phyloP scores from a whole-genome alignment of 2,113 vertebrate species.

The Callithrix jacchus region DNA sequence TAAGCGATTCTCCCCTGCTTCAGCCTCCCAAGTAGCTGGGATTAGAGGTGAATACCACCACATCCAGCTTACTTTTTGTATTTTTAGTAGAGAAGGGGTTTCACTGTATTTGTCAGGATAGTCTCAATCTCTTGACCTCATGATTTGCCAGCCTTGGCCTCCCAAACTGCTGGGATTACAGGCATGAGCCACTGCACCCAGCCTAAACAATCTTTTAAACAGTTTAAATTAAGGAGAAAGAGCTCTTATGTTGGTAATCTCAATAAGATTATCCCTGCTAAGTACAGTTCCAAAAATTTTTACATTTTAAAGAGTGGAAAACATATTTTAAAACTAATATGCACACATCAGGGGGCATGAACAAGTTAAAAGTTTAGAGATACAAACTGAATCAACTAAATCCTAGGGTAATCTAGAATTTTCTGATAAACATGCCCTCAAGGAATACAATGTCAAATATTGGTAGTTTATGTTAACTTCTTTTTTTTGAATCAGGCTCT shows the following conservation, averaged over 20 bases:
- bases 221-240: slow-evolving; percentile 28
- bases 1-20: no score
- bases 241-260: background rate
- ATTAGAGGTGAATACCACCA: no score
- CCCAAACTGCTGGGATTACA: no score
- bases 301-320: slow-evolving; percentile 33
- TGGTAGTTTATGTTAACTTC: background rate
- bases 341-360: background rate
- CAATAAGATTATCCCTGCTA: slow-evolving; percentile 1
- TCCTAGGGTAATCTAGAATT: background rate
- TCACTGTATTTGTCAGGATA: no score
- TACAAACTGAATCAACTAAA: background rate
- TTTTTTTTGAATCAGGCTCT: background rate
- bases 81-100: no score
- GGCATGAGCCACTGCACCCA: no score
- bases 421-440: background rate
- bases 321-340: slow-evolving; percentile 24
- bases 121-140: no score
- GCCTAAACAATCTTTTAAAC: slow-evolving; percentile 16
- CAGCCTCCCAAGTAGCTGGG: no score
- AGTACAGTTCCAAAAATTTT: background rate
- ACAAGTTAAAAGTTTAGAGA: slow-evolving; percentile 40
- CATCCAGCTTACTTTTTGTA: no score
- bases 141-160: no score
- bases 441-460: background rate